Conservation (phyloP, 2,113 vertebrate genomes). For the Smithornis capensis region DNA sequence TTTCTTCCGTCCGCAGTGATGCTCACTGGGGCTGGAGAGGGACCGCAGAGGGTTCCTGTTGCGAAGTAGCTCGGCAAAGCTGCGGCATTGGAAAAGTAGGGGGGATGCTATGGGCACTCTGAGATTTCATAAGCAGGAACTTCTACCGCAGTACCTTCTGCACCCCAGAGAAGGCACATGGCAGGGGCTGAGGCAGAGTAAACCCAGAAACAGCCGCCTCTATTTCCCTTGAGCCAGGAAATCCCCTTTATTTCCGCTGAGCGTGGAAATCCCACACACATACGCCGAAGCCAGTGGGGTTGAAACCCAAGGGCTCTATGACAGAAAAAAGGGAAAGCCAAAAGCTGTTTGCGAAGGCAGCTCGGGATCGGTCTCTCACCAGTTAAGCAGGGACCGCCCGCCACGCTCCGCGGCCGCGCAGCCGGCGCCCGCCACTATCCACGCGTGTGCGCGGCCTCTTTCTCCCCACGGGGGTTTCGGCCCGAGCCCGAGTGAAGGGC, state of each 20-base stretch:
- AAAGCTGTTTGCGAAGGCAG: not conserved
- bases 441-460: not conserved
- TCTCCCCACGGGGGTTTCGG: not conserved
- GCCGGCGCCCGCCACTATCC: not conserved
- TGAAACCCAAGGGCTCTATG: not conserved
- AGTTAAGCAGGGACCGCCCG: not conserved
- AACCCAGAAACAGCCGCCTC: not conserved
- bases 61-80: no score
- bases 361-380: not conserved
- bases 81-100: not conserved
- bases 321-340: not conserved
- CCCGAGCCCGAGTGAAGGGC: not conserved
- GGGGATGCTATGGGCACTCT: not conserved
- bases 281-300: not conserved
- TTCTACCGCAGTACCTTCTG: not conserved
- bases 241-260: not conserved
- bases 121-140: not conserved
- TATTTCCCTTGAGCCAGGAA: not conserved
- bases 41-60: not conserved
- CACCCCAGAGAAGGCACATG: not conserved
- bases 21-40: not conserved
- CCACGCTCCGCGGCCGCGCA: not conserved
- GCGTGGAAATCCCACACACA: not conserved
- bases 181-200: not conserved
- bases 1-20: not conserved